Conservation (phyloP, 1,140 invertebrate genomes). For the Calephelis virginiensis region DNA sequence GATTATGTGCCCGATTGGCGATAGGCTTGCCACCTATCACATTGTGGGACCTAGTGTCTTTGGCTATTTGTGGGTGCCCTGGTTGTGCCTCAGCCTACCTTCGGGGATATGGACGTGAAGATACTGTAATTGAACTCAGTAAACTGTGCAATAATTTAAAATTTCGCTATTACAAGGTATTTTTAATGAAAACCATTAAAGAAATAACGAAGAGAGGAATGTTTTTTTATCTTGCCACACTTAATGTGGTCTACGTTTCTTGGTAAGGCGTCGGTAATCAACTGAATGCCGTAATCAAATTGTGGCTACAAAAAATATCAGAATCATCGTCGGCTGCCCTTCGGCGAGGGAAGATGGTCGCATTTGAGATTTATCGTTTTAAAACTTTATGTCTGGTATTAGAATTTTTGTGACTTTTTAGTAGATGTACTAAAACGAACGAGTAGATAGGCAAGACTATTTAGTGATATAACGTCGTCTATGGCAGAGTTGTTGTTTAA, state of each 20-base stretch:
- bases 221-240: conserved; percentile 35
- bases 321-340: conserved; percentile 43
- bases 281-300: conserved; percentile 55
- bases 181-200: not conserved
- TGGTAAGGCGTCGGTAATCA: conserved; percentile 46
- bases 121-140: not conserved
- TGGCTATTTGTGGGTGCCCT: no score
- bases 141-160: not conserved
- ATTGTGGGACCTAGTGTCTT: no score
- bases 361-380: conserved; percentile 10
- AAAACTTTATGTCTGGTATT: not conserved
- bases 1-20: no score
- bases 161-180: conserved; percentile 10
- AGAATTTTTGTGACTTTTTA: not conserved
- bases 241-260: conserved; percentile 33
- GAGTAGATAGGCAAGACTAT: no score
- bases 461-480: no score
- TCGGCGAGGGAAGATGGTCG: conserved; percentile 12
- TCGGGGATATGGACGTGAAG: no score
- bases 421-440: no score
- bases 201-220: conserved; percentile 26
- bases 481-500: no score
- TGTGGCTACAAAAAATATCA: conserved; percentile 55
- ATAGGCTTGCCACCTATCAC: no score
- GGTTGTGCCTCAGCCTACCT: no score